A percentile compares a stretch with the other conserved stretches of the same genome.
These are phyloP conservation scores for Megaceryle torquata DNA, from an alignment of 2,113 vertebrate species.

Conservation along the genomic window DNA sequence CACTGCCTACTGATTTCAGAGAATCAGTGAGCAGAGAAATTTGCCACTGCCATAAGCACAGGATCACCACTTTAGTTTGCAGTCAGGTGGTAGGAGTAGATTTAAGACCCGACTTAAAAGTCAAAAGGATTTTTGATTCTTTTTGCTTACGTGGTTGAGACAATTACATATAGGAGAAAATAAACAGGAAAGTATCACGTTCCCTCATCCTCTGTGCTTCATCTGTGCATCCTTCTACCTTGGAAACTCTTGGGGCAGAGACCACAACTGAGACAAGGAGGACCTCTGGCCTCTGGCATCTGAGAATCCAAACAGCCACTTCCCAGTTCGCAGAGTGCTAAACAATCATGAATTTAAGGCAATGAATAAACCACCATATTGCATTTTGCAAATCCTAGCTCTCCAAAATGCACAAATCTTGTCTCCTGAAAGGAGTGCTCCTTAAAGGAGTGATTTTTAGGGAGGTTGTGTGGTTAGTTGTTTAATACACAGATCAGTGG, in stretches of 20 bases:
- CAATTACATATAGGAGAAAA: accelerated
- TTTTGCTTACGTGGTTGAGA: not conserved
- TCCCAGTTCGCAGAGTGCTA: not conserved
- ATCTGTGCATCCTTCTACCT: not conserved
- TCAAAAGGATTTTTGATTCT: not conserved
- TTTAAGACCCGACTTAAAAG: not conserved
- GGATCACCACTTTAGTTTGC: not conserved
- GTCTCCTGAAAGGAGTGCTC: not conserved
- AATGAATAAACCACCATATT: not conserved
- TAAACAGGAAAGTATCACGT: accelerated
- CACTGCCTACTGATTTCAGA: not conserved
- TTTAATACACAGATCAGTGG: not conserved
- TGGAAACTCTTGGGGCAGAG: not conserved
- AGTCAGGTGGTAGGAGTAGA: not conserved
- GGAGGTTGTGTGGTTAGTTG: not conserved
- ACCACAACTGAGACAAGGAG: not conserved
- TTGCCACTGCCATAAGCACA: not conserved
- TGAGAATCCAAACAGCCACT: not conserved
- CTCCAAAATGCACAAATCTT: not conserved
- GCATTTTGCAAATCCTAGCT: not conserved
- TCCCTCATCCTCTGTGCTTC: not conserved
- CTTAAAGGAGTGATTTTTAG: not conserved
- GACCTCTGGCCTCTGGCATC: not conserved
- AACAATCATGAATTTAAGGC: not conserved
- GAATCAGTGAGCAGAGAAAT: not conserved